Conservation (phyloP, 2,797 vertebrate species). For the Ceryle rudis region DNA sequence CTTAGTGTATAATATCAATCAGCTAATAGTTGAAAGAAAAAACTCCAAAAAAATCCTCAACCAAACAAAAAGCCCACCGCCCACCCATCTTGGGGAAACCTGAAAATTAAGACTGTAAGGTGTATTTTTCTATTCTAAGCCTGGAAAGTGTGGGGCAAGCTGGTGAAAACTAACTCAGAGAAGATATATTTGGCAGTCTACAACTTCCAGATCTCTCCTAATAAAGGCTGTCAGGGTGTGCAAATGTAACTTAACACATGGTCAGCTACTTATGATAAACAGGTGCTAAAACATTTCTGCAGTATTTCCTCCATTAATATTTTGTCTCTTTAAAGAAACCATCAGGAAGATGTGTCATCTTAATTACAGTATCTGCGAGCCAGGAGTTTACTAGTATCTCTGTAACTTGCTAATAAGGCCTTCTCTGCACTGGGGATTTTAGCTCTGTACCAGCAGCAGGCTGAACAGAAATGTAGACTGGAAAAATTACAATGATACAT, state of each 20-base stretch:
- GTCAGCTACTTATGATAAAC: conserved; percentile 7
- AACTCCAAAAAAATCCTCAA: neutral
- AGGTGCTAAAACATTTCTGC: conserved; percentile 37
- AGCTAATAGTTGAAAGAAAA: neutral
- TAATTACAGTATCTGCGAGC: conserved; percentile 18
- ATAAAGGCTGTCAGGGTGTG: neutral
- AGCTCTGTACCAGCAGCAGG: neutral
- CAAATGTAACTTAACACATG: neutral
- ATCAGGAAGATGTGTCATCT: neutral
- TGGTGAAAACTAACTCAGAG: neutral
- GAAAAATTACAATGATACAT: conserved; percentile 13
- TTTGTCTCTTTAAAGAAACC: conserved; percentile 29
- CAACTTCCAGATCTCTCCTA: neutral
- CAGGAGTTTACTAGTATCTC: neutral
- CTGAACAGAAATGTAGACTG: neutral
- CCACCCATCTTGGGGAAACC: neutral
- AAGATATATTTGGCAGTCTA: neutral
- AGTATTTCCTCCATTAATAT: neutral
- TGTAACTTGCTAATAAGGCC: neutral
- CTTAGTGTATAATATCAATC: neutral
- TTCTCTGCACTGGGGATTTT: neutral
- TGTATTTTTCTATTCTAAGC: neutral
- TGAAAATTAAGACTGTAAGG: neutral
- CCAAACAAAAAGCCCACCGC: rapidly evolving
- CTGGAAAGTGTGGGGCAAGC: neutral